Percentiles rank a stretch among this genome's conserved stretches.
Conservation (phyloP, 1,140 invertebrate genomes). For the Belonocnema kinseyi region DNA sequence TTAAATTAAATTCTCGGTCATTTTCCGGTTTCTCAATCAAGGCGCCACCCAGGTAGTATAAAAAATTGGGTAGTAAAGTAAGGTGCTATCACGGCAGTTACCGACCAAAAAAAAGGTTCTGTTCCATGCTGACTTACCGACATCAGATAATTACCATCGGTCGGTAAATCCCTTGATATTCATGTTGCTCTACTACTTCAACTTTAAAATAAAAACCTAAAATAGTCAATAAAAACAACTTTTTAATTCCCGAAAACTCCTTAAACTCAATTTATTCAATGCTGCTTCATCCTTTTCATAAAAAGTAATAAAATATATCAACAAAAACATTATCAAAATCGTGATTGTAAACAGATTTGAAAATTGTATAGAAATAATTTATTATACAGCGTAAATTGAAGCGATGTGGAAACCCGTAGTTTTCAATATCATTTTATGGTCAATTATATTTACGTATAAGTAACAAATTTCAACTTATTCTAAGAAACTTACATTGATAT, state of each 20-base stretch:
- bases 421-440: background rate
- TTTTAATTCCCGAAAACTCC: background rate
- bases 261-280: conserved; percentile 7
- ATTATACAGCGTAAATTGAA: conserved; percentile 16
- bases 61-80: too few species aligned
- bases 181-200: too few species aligned
- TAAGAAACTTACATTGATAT: conserved; percentile 14
- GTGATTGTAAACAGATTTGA: background rate
- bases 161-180: too few species aligned
- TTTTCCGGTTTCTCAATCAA: too few species aligned
- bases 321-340: background rate
- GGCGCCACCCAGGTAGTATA: too few species aligned
- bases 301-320: conserved; percentile 28
- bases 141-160: too few species aligned
- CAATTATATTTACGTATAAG: background rate
- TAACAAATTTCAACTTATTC: background rate
- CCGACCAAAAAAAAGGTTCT: too few species aligned
- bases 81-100: too few species aligned
- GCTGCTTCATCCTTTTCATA: background rate
- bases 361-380: background rate
- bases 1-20: too few species aligned
- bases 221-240: too few species aligned
- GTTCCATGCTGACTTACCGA: too few species aligned
- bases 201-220: too few species aligned
- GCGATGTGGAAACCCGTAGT: background rate